Percentiles rank a stretch among this genome's conserved stretches.
Conservation (phyloP, 2,888 invertebrate species). For the Apantesis nais region DNA sequence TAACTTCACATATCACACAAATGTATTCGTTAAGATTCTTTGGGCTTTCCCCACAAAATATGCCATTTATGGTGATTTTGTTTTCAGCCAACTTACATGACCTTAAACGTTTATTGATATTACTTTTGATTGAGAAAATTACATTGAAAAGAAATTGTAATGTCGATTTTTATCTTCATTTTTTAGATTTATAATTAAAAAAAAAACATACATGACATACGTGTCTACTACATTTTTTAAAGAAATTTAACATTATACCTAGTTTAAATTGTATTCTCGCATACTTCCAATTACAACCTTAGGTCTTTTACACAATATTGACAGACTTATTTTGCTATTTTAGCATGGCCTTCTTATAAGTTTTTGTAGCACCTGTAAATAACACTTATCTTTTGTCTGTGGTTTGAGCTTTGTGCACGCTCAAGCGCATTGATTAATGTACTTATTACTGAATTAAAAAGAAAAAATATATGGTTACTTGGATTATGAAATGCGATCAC, state of each 20-base stretch:
- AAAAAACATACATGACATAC: neutral
- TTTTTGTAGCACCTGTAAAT: too few species aligned
- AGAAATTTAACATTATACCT: neutral
- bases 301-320: too few species aligned
- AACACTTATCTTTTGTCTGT: too few species aligned
- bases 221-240: neutral
- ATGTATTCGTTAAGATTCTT: slow-evolving; percentile 65
- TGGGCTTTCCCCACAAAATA: slow-evolving; percentile 60
- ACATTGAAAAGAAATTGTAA: neutral
- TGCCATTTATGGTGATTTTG: slow-evolving; percentile 23
- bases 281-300: too few species aligned
- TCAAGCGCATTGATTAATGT: too few species aligned
- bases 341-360: too few species aligned
- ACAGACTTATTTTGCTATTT: too few species aligned
- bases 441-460: too few species aligned
- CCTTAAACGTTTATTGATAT: neutral
- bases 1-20: slow-evolving; percentile 61
- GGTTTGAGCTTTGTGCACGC: too few species aligned
- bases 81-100: neutral
- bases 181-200: neutral
- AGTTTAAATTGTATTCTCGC: too few species aligned
- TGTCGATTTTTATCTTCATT: neutral
- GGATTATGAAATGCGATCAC: too few species aligned
- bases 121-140: neutral
- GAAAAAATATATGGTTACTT: too few species aligned